Conservation (phyloP, 2,888 invertebrate genomes). For the Volucella inanis region DNA sequence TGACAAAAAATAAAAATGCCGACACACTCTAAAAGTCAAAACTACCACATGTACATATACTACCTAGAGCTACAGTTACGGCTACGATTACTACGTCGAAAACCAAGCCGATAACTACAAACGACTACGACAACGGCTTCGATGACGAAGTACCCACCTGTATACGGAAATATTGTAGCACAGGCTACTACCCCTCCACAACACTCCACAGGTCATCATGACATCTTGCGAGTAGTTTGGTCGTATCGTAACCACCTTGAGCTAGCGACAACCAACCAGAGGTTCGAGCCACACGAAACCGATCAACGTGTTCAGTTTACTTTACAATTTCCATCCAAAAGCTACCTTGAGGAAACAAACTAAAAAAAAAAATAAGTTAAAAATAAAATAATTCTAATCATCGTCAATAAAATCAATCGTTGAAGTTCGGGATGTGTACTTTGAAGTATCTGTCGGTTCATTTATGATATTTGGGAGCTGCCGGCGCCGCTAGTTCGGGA, state of each 20-base stretch:
- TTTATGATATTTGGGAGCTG: conserved; percentile 36
- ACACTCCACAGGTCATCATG: conserved; percentile 58
- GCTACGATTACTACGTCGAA: conserved; percentile 17
- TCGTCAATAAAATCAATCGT: conserved; percentile 59
- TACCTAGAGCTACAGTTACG: neutral
- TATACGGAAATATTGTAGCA: conserved; percentile 67
- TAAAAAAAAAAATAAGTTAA: conserved; percentile 26
- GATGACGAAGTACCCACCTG: conserved; percentile 56
- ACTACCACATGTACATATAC: neutral
- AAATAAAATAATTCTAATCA: conserved; percentile 35
- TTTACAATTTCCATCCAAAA: conserved; percentile 68
- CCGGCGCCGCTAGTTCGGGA: conserved; percentile 45
- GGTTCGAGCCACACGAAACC: conserved; percentile 62
- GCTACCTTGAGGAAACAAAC: conserved; percentile 41
- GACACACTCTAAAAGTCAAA: conserved; percentile 27
- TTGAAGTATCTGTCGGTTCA: conserved; percentile 25
- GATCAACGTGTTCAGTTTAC: conserved; percentile 64
- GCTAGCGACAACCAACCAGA: conserved; percentile 50
- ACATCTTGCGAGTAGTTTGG: conserved; percentile 58
- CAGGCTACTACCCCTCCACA: conserved; percentile 39
- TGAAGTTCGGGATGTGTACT: conserved; percentile 16
- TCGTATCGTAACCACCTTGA: conserved; percentile 61
- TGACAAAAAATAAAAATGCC: conserved; percentile 60
- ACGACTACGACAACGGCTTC: conserved; percentile 13
- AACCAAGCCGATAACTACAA: neutral